Evolutionary conservation across 2,113 vertebrate genomes (phyloP), one percentile per base, ranked within the genome.

Genomic region (Notiomystis cincta): DNA sequence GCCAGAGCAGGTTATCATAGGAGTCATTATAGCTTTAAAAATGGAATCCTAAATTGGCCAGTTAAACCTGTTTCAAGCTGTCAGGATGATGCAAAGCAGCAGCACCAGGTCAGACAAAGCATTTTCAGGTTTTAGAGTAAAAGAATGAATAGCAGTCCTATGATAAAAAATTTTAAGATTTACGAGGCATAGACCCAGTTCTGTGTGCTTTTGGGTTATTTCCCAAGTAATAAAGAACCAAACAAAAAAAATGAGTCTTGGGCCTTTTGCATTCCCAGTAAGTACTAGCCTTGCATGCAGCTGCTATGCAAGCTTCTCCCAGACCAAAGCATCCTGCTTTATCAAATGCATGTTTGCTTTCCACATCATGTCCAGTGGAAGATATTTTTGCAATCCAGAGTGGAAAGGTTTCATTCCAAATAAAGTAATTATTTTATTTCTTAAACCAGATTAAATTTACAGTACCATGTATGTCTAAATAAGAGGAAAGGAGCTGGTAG

Each of bases 1-100:
- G 65, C 42, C 16, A 76, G 76, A 72, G 54, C 31, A 87, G 90
- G 72, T 91, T 94, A 95, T 85, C 92, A 87, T 21, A 95, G 35
- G 61, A 96, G 57, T 82, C 67, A 60, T 78, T 91, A 92, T 47
- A 69, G 30, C 35, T 86, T 86, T 95, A 78, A 86, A 94, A 89
- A 94, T 57, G 13, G 51, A 93, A 89, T 81, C 56, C 60, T 72
- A 66, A 83, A 45, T 37, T 81, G 90, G 48, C 50, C 17, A 3
- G 70, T 79, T 96, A 93, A 88, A 42, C 14, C 57, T 86, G 44
- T 51, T 92, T 96, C 2, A 4, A 76, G 38, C 71, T 95, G 89
- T 79, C 93, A 95, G 71, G 87, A 87, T 90, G 87, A 93, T 80
- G 75, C 82, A 91, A 95, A 93, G 53, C 85, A 91, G 67, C 50